Evolutionary conservation across 2,797 vertebrate genomes (phyloP), one percentile per base, ranked within the genome.

Genomic region (Notolabrus celidotus): DNA sequence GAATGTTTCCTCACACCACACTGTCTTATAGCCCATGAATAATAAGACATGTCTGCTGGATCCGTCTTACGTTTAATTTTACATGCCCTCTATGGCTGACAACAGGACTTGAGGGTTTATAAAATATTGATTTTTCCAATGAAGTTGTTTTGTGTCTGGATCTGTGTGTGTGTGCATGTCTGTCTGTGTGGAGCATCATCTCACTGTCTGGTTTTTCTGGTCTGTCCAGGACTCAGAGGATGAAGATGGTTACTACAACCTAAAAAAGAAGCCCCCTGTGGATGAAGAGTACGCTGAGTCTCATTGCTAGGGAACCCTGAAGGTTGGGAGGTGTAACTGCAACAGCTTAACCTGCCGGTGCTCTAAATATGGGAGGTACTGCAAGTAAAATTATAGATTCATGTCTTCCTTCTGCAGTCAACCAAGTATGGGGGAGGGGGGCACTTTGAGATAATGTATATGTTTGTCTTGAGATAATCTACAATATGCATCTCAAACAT

Each of bases 161-260:
- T 64, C 5, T 56, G 4, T 39, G 16, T 55, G 9, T 29, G 16
- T 51, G 23, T 58, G n/a, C 46, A 7, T 46, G 1, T 38, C 0
- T 45, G 11, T 65, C 5, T 51, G 15, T 14, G 7, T 54, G 1
- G 27, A 20, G 2, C 19, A 22, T 31, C 38, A 16, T 39, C 49
- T 52, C 45, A 41, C 49, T 34, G 63, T 49, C 41, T 59, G 4
- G 0, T 67, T 27, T 27, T 42, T 79, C 41, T 71, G 65, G 0
- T 72, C 36, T 58, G n/a, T 66, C 23, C 79, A 94, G 92, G 91
- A 91, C 31, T 81, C 80, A 0, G 90, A 91, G 0, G 72, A 84
- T 33, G 91, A 93, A 15, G 75, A 71, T 0, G 81, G 70, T 4
- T 71, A 83, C 61, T 80, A 86, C 73, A 6, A 23, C 41, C 0